phyloP scores from a whole-genome alignment of 2,113 vertebrate genomes.

The Chelonoidis abingdonii region DNA sequence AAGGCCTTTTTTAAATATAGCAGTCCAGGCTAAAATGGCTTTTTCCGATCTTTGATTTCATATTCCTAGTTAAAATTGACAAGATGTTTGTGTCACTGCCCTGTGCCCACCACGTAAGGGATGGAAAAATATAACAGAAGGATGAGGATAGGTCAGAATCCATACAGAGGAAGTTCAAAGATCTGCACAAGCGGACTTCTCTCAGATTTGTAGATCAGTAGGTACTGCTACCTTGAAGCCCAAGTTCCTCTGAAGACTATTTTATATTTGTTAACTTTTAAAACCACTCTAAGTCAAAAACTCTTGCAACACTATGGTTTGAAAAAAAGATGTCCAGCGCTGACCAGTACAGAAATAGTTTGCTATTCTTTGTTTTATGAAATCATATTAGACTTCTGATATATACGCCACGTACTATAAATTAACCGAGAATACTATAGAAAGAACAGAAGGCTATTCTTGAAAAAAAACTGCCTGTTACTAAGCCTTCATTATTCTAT shows the following conservation, averaged over 20 bases:
- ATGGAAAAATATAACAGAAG: background rate
- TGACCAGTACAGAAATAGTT: background rate
- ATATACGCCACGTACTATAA: background rate
- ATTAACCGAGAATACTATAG: background rate
- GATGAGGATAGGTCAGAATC: background rate
- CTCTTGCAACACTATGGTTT: background rate
- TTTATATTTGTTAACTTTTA: background rate
- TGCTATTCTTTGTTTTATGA: background rate
- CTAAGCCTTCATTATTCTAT: background rate
- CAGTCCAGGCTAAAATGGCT: background rate
- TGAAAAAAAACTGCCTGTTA: background rate
- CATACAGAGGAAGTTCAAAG: background rate
- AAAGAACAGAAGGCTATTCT: background rate
- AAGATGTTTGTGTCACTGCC: background rate
- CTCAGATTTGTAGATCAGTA: background rate
- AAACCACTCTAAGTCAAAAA: background rate
- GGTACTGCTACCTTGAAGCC: background rate
- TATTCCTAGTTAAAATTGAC: background rate
- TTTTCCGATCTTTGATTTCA: constrained; percentile 20
- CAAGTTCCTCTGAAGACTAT: background rate
- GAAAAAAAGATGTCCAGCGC: background rate
- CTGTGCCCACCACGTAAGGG: background rate
- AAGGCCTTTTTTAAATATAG: constrained; percentile 53
- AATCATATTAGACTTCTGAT: background rate
- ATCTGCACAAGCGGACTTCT: background rate